These are phyloP conservation scores for Altica lythri DNA, from an alignment of 2,888 invertebrate species.

Conservation along the genomic window DNA sequence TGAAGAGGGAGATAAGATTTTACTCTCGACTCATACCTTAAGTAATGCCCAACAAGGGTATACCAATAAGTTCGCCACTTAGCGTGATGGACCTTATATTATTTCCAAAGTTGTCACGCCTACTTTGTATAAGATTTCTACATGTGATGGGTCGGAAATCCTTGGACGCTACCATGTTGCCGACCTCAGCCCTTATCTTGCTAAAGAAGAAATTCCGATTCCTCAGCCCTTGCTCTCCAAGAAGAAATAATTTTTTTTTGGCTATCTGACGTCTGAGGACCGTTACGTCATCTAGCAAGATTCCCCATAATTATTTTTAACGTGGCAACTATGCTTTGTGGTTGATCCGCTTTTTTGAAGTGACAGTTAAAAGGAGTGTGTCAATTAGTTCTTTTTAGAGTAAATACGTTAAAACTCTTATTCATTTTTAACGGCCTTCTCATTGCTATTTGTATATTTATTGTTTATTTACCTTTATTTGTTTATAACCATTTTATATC, in stretches of 20 bases:
- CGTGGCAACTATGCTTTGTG: too few species aligned
- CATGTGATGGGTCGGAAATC: neutral
- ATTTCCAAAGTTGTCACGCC: constrained; percentile 18
- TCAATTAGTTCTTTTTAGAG: too few species aligned
- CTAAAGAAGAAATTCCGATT: neutral
- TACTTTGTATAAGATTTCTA: constrained; percentile 17
- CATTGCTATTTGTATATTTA: too few species aligned
- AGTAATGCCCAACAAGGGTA: constrained; percentile 8
- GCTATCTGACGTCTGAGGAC: neutral
- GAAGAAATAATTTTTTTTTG: neutral
- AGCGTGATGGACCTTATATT: constrained; percentile 23
- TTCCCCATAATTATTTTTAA: too few species aligned
- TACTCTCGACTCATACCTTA: constrained; percentile 1
- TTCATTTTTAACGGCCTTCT: too few species aligned
- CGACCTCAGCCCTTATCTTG: neutral
- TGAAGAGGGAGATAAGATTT: constrained; percentile 5
- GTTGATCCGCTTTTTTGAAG: too few species aligned
- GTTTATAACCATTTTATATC: too few species aligned
- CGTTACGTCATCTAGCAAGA: neutral
- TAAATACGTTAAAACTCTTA: too few species aligned
- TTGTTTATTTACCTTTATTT: too few species aligned
- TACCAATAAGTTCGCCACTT: constrained; percentile 19
- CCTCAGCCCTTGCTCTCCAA: neutral
- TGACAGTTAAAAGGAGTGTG: too few species aligned
- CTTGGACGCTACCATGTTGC: neutral